Evolutionary conservation across 2,113 vertebrate genomes (phyloP), one percentile per base, ranked within the genome.

Genomic region (Panurus biarmicus): DNA sequence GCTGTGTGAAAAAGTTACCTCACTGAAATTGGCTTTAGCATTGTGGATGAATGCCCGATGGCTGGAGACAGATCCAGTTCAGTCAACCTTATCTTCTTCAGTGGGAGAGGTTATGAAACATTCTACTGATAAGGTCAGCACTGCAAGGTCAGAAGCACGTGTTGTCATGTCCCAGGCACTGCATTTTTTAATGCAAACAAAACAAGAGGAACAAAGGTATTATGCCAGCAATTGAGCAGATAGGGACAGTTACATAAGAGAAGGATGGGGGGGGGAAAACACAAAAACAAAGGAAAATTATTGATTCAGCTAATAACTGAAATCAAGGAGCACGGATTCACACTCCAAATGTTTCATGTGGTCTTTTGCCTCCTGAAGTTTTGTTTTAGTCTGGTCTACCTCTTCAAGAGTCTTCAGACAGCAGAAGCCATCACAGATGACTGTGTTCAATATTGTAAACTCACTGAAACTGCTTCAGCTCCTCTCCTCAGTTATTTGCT

Each of bases 11-110:
- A 90, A 89, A 96, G 72, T 95, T 94, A 96, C 95, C 94, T 97
- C 92, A 84, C 35, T 94, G 91, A 88, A 95, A 96, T 89, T 77
- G 82, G 87, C 86, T 94, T 92, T 85, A 96, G 93, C 87, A 91
- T 81, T 94, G 85, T 81, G 94, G 78, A 93, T 90, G 78, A 96
- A 95, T 67, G 93, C 93, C 93, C 28, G 22, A 94, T 61, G 93
- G 92, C 92, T 97, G 4, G 3, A 96, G 96, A 94, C 94, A 95
- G 72, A 96, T 94, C 95, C 90, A 62, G 91, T 96, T 93, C 76
- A 95, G 91, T 95, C 93, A 95, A 90, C 93, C 92, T 95, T 90
- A 87, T 95, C 94, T 66, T 92, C 93, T 82, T 74, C 78, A 84
- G 35, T 58, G 77, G 71, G 66, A 96, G 86, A 93, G 87, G 85